phyloP scores from a whole-genome alignment of 1,140 invertebrate species.

The Drosophila setifemur region DNA sequence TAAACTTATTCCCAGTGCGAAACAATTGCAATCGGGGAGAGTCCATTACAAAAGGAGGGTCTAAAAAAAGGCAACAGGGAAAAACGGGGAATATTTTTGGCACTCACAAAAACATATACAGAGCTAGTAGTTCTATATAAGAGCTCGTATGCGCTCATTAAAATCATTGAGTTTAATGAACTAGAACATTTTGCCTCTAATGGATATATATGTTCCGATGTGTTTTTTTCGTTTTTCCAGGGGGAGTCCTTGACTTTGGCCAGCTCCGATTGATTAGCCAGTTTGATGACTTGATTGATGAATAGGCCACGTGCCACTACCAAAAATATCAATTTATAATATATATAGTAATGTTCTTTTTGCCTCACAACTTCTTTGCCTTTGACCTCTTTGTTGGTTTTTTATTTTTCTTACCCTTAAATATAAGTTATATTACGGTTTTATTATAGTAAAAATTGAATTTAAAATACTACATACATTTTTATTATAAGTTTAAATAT shows the following conservation, averaged over 20 bases:
- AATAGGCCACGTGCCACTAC: conserved; percentile 15
- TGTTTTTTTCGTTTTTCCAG: background rate
- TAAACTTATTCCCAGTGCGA: conserved; percentile 7
- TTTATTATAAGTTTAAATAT: no score
- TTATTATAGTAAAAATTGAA: no score
- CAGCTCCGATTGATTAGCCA: conserved; percentile 37
- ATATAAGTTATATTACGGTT: no score
- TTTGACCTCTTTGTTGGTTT: no score
- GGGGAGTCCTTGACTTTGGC: background rate
- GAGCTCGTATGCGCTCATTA: background rate
- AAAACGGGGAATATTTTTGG: no score
- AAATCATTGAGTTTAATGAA: conserved; percentile 20
- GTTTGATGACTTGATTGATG: conserved; percentile 43
- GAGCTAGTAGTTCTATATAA: no score
- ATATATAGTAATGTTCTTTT: no score
- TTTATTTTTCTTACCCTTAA: no score
- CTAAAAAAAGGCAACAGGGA: background rate
- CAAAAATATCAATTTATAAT: conserved; percentile 23
- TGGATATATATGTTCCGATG: no score
- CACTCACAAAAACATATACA: no score
- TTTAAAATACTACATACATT: no score
- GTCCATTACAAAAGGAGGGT: background rate
- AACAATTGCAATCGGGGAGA: background rate
- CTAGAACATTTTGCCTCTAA: conserved; percentile 17
- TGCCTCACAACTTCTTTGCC: no score